phyloP scores from a whole-genome alignment of 2,888 invertebrate genomes.

The Invenusta paracnida region DNA sequence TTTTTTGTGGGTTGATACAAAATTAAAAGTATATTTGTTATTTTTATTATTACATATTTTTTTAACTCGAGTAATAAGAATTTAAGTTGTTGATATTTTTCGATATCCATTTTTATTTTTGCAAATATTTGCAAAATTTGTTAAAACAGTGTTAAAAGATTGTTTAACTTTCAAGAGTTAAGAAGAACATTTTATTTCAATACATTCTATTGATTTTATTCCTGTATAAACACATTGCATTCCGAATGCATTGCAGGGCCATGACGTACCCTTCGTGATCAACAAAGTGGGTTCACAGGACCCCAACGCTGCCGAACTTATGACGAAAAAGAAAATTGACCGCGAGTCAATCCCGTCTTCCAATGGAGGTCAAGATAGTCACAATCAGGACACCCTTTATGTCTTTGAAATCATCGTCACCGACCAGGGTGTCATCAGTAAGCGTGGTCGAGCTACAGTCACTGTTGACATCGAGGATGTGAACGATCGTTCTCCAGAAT shows the following conservation, averaged over 20 bases:
- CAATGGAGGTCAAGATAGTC: neutral
- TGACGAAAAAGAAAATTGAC: slow-evolving; percentile 9
- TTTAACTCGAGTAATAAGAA: no score
- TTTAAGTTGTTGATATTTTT: no score
- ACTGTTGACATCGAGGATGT: slow-evolving; percentile 28
- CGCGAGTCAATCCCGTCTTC: neutral
- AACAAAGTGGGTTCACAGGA: neutral
- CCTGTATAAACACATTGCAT: no score
- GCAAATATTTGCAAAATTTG: no score
- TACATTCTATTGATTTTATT: no score
- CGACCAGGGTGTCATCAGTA: neutral
- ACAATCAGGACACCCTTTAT: neutral
- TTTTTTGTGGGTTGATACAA: no score
- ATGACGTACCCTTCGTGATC: neutral
- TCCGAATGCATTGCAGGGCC: neutral
- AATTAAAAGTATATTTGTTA: no score
- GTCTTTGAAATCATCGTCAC: neutral
- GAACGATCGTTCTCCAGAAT: slow-evolving; percentile 1
- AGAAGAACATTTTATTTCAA: no score
- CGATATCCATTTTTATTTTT: no score
- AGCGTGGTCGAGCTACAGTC: neutral
- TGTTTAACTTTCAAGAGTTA: no score
- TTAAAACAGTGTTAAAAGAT: no score
- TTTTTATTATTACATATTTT: no score
- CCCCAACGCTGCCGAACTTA: neutral